Conservation (phyloP, 53 echinoderm and acorn worm species). For the Holothuria scabra region DNA sequence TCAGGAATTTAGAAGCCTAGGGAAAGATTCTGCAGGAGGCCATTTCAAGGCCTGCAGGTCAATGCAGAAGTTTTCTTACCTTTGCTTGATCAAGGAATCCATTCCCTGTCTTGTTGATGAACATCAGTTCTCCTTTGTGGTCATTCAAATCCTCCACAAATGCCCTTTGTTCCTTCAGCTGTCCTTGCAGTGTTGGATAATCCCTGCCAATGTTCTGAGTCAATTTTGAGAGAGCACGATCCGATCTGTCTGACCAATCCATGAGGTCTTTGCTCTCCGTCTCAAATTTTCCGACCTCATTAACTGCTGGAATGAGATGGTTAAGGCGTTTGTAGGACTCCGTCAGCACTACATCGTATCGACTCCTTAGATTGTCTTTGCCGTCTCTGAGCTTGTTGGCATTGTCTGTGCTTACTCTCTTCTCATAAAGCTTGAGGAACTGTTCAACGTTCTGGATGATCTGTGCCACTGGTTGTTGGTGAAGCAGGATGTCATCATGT, state of each 20-base stretch:
- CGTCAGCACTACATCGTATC: constrained; percentile 89
- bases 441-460: constrained; percentile 74
- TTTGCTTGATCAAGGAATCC: constrained; percentile 79
- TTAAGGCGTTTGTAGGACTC: constrained; percentile 90
- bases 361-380: constrained; percentile 74
- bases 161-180: constrained; percentile 74
- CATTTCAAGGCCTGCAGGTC: too few species aligned
- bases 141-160: constrained; percentile 91
- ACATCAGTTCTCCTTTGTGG: constrained; percentile 95
- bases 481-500: constrained; percentile 79
- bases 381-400: constrained; percentile 69
- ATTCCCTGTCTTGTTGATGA: constrained; percentile 89
- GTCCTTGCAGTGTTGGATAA: constrained; percentile 74
- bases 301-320: constrained; percentile 78
- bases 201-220: constrained; percentile 72
- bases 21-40: too few species aligned
- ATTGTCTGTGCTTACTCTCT: constrained; percentile 77
- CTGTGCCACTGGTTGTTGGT: constrained; percentile 88
- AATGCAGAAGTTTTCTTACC: constrained; percentile 39
- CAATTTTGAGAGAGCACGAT: constrained; percentile 61
- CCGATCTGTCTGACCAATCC: constrained; percentile 74
- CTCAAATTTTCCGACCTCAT: constrained; percentile 83
- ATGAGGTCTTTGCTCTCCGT: constrained; percentile 75
- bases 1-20: too few species aligned
- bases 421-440: constrained; percentile 81